These are phyloP conservation scores for Yponomeuta plumbellus DNA, from an alignment of 2,888 invertebrate species.

Conservation along the genomic window DNA sequence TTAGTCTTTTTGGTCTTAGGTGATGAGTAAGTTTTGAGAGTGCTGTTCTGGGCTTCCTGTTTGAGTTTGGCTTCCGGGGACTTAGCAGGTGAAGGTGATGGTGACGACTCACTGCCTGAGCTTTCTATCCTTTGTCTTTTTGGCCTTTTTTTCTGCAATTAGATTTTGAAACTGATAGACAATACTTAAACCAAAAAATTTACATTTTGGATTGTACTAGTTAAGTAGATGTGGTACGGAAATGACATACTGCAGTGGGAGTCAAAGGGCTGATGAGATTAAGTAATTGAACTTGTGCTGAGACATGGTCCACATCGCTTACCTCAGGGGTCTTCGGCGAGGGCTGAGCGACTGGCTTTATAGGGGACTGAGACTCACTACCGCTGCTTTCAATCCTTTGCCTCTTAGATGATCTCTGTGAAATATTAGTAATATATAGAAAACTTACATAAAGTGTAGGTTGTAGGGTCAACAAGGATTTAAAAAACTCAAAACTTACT, in stretches of 20 bases:
- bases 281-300: neutral
- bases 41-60: conserved; percentile 31
- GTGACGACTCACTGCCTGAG: conserved; percentile 51
- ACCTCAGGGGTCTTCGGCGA: conserved; percentile 4
- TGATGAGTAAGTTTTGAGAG: conserved; percentile 49
- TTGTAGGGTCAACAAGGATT: neutral
- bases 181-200: neutral
- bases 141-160: conserved; percentile 45
- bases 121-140: conserved; percentile 62
- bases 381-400: conserved; percentile 50
- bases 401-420: conserved; percentile 49
- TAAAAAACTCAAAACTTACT: neutral
- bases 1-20: conserved; percentile 44
- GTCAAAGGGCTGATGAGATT: too few relatives aligned
- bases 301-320: neutral
- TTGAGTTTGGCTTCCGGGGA: conserved; percentile 27
- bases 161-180: neutral
- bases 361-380: conserved; percentile 36
- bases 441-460: conserved; percentile 15
- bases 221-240: too few relatives aligned
- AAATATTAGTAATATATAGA: conserved; percentile 14
- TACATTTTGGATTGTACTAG: too few relatives aligned
- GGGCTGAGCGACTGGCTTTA: conserved; percentile 22
- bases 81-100: conserved; percentile 2
- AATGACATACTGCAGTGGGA: too few relatives aligned